Base-by-base conservation (phyloP, 2,888 invertebrate genomes). In the Trissolcus brochymenae region DNA sequence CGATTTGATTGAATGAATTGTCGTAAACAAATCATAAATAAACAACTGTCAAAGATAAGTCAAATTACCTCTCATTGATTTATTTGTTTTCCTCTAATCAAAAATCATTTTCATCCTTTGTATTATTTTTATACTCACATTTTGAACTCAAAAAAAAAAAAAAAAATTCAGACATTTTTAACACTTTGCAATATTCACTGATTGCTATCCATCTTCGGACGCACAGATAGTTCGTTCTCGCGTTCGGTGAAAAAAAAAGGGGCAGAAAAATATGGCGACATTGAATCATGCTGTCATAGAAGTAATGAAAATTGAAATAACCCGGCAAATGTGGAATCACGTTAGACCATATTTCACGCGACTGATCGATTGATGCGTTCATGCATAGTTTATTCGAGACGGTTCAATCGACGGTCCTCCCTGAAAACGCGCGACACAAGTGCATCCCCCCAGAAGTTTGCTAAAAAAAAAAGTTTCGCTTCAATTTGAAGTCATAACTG, bases 281-380 rank as follows among this genome's bases (percentile, higher is more conserved):
- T 43, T 67, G 59, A 67, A 67, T 67, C 67, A 67, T 43, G 43
- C 13, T 54, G 54, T 67, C 67, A 53, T 35, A 67, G n/a, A 57
- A 67, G 66, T 56, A 57, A 67, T 67, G 66, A 67, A 67, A 67
- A 67, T 46, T 53, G 59, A 59, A 67, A 67, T 67, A 67, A 67
- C 59, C 7, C 51, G 21, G 41, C 59, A 59, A 67, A 59, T 54
- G 53, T 35, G 55, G 35, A 55, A n/a, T 54, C 68, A 43, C 14
- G 56, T 56, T 55, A 50, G 40, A 51, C 53, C 43, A 56, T 64
- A 59, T 65, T 64, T 72, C 49, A 65, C 64, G 25, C 43, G 49
- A 43, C 41, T 46, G 53, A 65, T 72, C 59, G 72, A 72, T 65
- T 72, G 72, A 72, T 59, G 65, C 59, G 49, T 49, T 29, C 14